A percentile compares a stretch with the other conserved stretches of the same genome.
phyloP scores from a whole-genome alignment of 2,113 vertebrate species.

The Tinamus guttatus region DNA sequence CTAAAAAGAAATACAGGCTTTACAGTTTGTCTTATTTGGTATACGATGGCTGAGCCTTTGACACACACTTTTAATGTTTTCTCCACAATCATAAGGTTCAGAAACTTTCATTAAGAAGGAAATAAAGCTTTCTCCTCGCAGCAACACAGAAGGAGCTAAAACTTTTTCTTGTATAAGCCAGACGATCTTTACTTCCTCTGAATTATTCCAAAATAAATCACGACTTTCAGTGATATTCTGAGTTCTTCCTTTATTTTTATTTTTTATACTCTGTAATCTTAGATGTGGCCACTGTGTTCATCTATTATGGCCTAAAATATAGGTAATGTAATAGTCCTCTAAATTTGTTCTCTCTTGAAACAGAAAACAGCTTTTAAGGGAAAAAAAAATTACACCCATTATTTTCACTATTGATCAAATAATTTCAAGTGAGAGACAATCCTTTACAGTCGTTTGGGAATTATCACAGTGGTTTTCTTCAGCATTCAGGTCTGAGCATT shows the following conservation, averaged over 20 bases:
- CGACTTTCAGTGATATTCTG: background rate
- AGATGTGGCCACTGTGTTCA: background rate
- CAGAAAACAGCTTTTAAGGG: background rate
- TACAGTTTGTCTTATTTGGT: conserved; percentile 21
- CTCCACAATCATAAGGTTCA: background rate
- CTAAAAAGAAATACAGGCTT: background rate
- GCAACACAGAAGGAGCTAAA: background rate
- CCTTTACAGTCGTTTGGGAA: background rate
- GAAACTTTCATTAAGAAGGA: background rate
- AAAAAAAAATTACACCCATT: background rate
- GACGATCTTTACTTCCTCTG: background rate
- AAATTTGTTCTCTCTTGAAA: background rate
- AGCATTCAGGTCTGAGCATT: background rate
- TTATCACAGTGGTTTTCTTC: background rate
- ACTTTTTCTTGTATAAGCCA: background rate
- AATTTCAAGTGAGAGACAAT: background rate
- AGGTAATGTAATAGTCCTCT: background rate
- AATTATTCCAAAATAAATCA: background rate
- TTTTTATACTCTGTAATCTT: background rate
- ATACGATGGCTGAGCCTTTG: background rate
- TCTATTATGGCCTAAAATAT: background rate
- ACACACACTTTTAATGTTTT: background rate
- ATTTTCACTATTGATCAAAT: background rate
- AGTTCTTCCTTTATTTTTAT: background rate
- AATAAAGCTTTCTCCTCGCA: background rate